Evolutionary conservation across 1,140 invertebrate species (phyloP), one percentile per base, ranked within the genome.

Genomic region (Plodia interpunctella): DNA sequence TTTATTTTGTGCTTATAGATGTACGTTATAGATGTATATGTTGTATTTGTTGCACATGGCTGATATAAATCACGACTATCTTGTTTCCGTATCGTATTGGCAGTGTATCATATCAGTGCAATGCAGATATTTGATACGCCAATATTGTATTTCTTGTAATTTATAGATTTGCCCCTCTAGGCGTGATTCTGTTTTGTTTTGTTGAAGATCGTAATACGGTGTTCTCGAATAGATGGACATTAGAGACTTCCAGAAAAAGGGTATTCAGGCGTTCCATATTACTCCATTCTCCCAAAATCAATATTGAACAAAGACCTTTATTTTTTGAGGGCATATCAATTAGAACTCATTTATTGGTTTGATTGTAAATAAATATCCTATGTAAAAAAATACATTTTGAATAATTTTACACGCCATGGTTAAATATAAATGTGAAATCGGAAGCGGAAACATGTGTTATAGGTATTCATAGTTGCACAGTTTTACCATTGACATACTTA

Each of bases 21-120:
- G 38, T 44, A 44, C 15, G 38, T 44, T 44, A 10, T 32, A 6
- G 15, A 44, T 13, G 15, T 44, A 15, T 10, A 1, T 15, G 38
- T 44, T 44, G n/a, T 44, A 44, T 44, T 17, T 44, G 15, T 44
- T 44, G 38, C 38, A 44, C 38, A 44, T 44, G 38, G 38, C 38
- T 44, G 38, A 44, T 44, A 44, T 44, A 44, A n/a, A 44, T 44
- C 38, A 44, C 3, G n/a, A 5, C 38, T 44, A 44, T 44, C 38
- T n/a, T 17, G n/a, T 44, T 44, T 44, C 38, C 38, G 38, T 44
- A 44, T 44, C 38, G 10, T 15, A 44, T 44, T 44, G 38, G 38
- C 38, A 44, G 38, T 44, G n/a, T 44, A 44, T 44, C 38, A 44
- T 44, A 44, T 17, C 38, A 44, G 38, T 15, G 38, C 38, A 44